Base-by-base conservation (phyloP, 2,113 vertebrate genomes). In the Shinisaurus crocodilurus region DNA sequence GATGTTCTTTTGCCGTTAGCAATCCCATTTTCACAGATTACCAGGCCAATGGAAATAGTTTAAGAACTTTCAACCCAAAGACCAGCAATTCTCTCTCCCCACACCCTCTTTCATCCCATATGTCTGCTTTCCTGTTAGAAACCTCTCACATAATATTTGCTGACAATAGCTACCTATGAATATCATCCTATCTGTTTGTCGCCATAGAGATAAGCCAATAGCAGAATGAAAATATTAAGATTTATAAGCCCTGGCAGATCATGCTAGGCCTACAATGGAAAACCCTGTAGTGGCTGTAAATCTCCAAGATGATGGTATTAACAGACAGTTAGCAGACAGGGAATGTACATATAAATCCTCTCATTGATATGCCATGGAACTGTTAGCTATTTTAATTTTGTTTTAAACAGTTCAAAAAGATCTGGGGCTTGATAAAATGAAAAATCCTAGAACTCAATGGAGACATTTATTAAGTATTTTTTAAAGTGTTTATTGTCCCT, bases 161-260 rank as follows among this genome's bases (percentile, higher is more conserved):
- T 94, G 88, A 43, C 4, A 57, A 45, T 75, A 70, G 0, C 7
- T 82, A 82, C 40, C 84, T 91, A 15, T 88, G 85, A 95, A n/a
- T 25, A 40, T 79, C 2, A 1, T 0, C 0, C 88, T 1, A 88
- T 10, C 25, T 86, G 34, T 89, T 60, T 92, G 92, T 93, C 34
- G 82, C 54, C 29, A 90, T 91, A 65, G 54, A 91, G 79, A 91
- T 67, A 93, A 93, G 32, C 89, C 15, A 91, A 91, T 60, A 85
- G 18, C 34, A 92, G 63, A 85, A 3, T 85, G 69, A 92, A 87
- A 92, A 63, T 45, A 2, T 60, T 94, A 91, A 90, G 25, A 27
- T 63, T n/a, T 54, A 5, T 69, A 34, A 87, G 15, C 3, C 2
- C 18, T 93, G 65, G 10, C 87, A 91, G 45, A 79, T 83, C 34